These are phyloP conservation scores for Pseudocheirus occidentalis DNA, from an alignment of 2,797 vertebrate genomes.

Conservation along the genomic window DNA sequence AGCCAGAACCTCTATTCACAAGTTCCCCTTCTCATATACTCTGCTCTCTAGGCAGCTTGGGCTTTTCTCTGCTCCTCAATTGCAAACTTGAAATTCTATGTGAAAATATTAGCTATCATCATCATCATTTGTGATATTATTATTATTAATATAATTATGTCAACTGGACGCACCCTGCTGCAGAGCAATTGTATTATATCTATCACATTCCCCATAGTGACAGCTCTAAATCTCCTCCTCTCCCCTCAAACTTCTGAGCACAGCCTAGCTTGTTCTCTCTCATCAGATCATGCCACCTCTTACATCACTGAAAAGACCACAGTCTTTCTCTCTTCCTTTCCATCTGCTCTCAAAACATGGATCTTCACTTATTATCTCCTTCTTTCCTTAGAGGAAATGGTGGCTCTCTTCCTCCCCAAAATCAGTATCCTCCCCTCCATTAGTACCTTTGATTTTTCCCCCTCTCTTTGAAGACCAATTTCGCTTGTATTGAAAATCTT, in stretches of 20 bases:
- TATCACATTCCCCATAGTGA: background rate
- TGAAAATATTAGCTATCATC: background rate
- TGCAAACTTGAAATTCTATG: background rate
- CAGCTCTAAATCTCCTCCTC: background rate
- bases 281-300: background rate
- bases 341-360: background rate
- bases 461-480: background rate
- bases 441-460: background rate
- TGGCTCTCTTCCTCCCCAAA: background rate
- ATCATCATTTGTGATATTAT: background rate
- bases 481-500: background rate
- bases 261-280: background rate
- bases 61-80: background rate
- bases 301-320: background rate
- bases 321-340: background rate
- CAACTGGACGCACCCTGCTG: background rate
- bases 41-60: background rate
- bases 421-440: background rate
- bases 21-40: background rate
- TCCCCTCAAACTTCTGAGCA: background rate
- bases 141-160: background rate
- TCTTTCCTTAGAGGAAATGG: background rate
- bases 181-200: background rate
- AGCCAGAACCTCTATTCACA: background rate
- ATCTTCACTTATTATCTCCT: background rate